Percentiles rank a stretch among this genome's conserved stretches.
Evolutionary conservation across 1,140 invertebrate genomes (phyloP).

Genomic region (Bombus affinis): DNA sequence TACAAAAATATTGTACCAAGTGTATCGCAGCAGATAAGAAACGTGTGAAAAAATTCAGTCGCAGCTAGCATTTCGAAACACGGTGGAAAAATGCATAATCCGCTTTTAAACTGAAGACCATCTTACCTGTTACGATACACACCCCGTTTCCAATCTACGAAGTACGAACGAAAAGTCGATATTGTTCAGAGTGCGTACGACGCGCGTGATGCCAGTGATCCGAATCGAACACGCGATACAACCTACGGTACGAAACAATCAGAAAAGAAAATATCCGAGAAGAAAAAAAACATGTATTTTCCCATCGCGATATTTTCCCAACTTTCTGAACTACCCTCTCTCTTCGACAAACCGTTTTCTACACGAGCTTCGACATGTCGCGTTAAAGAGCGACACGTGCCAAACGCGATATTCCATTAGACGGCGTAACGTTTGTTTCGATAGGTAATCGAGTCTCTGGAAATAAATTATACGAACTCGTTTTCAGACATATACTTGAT

Average conservation of each 20-base stretch:
- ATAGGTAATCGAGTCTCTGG: neutral
- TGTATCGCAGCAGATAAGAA: neutral
- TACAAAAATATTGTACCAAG: neutral
- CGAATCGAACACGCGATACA: neutral
- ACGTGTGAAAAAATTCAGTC: neutral
- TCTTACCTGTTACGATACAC: conserved; percentile 10
- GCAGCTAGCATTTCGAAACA: neutral
- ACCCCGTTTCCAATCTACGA: neutral
- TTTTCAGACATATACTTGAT: neutral
- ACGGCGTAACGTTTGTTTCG: neutral
- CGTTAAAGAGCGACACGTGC: neutral
- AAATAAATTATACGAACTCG: neutral
- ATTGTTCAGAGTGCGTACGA: neutral
- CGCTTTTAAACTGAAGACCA: neutral
- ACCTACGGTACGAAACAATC: neutral
- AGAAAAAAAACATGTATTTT: neutral
- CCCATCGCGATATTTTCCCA: neutral
- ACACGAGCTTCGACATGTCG: neutral
- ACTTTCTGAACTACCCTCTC: neutral
- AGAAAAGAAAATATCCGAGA: neutral
- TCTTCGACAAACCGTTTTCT: neutral
- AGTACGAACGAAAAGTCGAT: conserved; percentile 3
- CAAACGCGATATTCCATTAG: neutral
- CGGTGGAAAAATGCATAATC: neutral
- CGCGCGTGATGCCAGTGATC: neutral